A percentile compares a stretch with the other conserved stretches of the same genome.
Evolutionary conservation across 1,140 invertebrate genomes (phyloP).

Genomic region (Lepidurus couesii): DNA sequence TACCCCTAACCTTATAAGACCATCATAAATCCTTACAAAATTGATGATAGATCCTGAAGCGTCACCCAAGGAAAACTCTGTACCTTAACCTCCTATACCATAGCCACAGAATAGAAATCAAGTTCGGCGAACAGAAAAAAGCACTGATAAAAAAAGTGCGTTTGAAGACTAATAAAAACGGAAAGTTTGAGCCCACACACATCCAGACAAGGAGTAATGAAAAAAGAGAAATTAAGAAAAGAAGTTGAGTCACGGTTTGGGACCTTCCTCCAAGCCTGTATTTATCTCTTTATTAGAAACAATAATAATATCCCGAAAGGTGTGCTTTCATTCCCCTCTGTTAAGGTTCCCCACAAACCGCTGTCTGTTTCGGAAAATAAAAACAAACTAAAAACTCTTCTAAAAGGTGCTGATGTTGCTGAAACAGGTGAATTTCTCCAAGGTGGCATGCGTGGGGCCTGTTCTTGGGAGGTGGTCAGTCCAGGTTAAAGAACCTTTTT

Average conservation of each 20-base stretch:
- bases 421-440: neutral
- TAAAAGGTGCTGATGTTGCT: neutral
- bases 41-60: constrained; percentile 8
- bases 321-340: neutral
- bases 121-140: neutral
- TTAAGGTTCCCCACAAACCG: neutral
- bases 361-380: neutral
- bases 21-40: neutral
- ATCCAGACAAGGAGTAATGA: neutral
- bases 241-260: neutral
- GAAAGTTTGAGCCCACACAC: too few relatives aligned
- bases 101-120: neutral
- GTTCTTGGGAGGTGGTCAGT: neutral
- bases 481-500: neutral
- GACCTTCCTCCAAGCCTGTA: neutral
- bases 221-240: neutral
- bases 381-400: neutral
- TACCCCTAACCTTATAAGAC: constrained; percentile 2
- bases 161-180: neutral
- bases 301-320: neutral
- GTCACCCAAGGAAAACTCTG: neutral
- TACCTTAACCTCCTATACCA: neutral
- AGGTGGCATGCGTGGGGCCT: neutral
- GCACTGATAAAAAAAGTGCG: neutral
- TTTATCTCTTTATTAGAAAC: neutral